Evolutionary conservation across 2,888 invertebrate genomes (phyloP), one percentile per base, ranked within the genome.

Genomic region (Steromphala cineraria): DNA sequence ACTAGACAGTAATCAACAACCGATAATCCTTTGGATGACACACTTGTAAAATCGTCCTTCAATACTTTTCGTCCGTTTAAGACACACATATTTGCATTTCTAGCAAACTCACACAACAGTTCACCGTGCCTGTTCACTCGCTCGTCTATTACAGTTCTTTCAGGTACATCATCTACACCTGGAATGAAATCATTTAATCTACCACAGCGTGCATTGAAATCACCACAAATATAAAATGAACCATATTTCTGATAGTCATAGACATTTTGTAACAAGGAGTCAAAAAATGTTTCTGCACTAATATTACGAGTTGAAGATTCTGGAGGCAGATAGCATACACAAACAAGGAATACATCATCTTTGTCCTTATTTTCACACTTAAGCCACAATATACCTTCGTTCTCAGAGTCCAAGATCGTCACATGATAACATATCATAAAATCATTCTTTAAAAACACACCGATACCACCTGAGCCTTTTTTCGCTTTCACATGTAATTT

Each of bases 251-350:
- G 21, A 53, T 31, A 53, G 15, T 53, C 19, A 79, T 71, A 74
- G 15, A 79, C 31, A 53, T 52, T 28, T 21, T 28, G 10, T 4
- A 79, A 36, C 21, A 79, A 46, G n/a, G 17, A 62, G 24, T 80
- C 76, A 76, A 56, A 75, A 80, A 76, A 80, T 10, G 10, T 31
- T 31, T 24, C 8, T 40, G 36, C 81, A 36, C 78, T 74, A n/a
- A 21, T 21, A 13, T 67, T 36, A 17, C 81, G 67, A 15, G 78
- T 71, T 17, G 81, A 78, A 31, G 67, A 71, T 46, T 81, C 78
- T 1, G 81, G 81, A n/a, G 78, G 81, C 53, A 81, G 24, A 28
- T 81, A 78, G 56, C 81, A 81, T 10, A 78, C 81, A 81, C 81
- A 81, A 53, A 46, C 17, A 19, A 67, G 36, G 7, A 81, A 52